phyloP scores from a whole-genome alignment of 2,113 vertebrate species.

The Tricholaema leucomelas region DNA sequence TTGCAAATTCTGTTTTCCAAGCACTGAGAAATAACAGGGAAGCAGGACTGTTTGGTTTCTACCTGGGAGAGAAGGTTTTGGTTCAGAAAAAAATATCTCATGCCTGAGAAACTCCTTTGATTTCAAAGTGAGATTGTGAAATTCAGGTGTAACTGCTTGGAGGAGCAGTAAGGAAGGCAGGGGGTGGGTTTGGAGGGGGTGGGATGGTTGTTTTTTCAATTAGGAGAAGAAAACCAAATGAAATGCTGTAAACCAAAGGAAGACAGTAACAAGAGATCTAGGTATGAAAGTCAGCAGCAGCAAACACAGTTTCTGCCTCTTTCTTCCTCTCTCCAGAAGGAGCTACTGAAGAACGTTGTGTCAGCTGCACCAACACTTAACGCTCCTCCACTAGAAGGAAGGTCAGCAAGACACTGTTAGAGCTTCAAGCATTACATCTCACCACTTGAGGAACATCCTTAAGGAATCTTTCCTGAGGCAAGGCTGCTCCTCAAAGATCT shows the following conservation, averaged over 20 bases:
- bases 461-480: slow-evolving; percentile 90
- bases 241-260: neutral
- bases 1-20: neutral
- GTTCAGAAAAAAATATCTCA: neutral
- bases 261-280: neutral
- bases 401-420: neutral
- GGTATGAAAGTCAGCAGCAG: neutral
- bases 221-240: neutral
- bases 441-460: slow-evolving; percentile 95
- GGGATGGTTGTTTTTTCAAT: neutral
- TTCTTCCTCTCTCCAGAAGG: neutral
- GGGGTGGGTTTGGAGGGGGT: neutral
- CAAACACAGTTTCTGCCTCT: neutral
- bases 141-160: neutral
- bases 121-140: too few relatives aligned
- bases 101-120: neutral
- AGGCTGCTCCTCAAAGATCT: slow-evolving; percentile 95
- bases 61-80: neutral
- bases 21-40: neutral
- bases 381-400: neutral
- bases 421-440: neutral
- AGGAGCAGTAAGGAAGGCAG: rapidly evolving
- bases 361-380: neutral
- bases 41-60: neutral
- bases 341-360: neutral